Evolutionary conservation across 2,113 vertebrate species (phyloP).

Genomic region (Felis chaus): DNA sequence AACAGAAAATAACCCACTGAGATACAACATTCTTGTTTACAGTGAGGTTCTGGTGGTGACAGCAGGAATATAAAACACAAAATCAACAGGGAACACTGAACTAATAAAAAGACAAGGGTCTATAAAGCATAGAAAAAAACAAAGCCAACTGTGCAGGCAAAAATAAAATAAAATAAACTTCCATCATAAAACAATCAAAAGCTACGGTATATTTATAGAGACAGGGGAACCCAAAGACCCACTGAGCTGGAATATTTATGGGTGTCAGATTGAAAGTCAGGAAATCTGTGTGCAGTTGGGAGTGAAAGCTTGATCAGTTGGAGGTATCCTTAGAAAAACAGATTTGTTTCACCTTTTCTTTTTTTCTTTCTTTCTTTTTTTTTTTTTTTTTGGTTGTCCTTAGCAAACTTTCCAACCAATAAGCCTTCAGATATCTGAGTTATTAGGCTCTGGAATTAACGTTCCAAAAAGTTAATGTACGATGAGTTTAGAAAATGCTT

Average conservation of each 20-base stretch:
- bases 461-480: conserved; percentile 30
- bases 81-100: conserved; percentile 88
- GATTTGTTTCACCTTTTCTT: not conserved
- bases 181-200: conserved; percentile 86
- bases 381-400: not conserved
- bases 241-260: conserved; percentile 83
- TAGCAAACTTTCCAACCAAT: conserved; percentile 45
- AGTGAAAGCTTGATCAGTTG: conserved; percentile 74
- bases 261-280: conserved; percentile 76
- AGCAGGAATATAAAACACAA: conserved; percentile 89
- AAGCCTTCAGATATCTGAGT: not conserved
- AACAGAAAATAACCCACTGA: conserved; percentile 89
- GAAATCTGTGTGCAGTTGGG: conserved; percentile 74
- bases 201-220: conserved; percentile 83
- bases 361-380: not conserved
- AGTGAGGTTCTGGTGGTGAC: conserved; percentile 87
- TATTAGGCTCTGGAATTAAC: not conserved
- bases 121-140: conserved; percentile 85
- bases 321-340: conserved; percentile 52
- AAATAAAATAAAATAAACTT: conserved; percentile 88
- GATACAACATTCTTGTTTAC: conserved; percentile 89
- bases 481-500: not conserved
- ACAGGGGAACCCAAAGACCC: conserved; percentile 79
- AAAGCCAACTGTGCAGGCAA: conserved; percentile 85
- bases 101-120: conserved; percentile 88